Base-by-base conservation (phyloP, 2,113 vertebrate species). In the Antennarius striatus region DNA sequence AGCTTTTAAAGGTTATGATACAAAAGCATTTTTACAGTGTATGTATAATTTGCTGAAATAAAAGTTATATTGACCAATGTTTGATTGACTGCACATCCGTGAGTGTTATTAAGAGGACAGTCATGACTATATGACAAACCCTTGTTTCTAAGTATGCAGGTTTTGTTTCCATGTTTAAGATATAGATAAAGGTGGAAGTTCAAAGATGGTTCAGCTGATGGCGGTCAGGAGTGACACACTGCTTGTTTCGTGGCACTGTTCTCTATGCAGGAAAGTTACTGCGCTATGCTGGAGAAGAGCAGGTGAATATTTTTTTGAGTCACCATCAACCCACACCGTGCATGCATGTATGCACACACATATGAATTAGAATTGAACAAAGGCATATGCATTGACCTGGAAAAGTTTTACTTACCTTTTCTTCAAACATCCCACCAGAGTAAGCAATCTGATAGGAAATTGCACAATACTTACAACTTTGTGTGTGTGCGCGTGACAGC, bases 41-140 rank as follows among this genome's bases (percentile, higher is more conserved):
- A 94, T 95, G 94, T 96, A 95, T 95, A 93, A 93, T 96, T 99
- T 97, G 93, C 93, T 95, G 94, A 91, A 98, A 99, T 95, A 96
- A 96, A 96, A 91, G 93, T 85, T 94, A 94, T 95, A 95, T 88
- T 95, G 95, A 95, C 93, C 93, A 95, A 92, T 54, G 68, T 63
- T 50, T 54, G 67, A 4, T 36, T 40, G 51, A 32, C 30, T 58
- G 45, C 7, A 7, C 68, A 4, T 16, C 64, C 30, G 3, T 30
- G 47, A 36, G 39, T 62, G 29, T 62, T 57, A 53, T 42, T 66
- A 28, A 3, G 6, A 39, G 10, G 5, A 57, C 36, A 45, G 40
- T 59, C 10, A 4, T 13, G 9, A 30, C 46, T 14, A 36, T 10
- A 1, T 7, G 14, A n/a, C 10, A 10, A 42, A 32, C 28, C 47